These are phyloP conservation scores for Lagocephalus sceleratus DNA, from an alignment of 2,797 vertebrate species.

Conservation along the genomic window DNA sequence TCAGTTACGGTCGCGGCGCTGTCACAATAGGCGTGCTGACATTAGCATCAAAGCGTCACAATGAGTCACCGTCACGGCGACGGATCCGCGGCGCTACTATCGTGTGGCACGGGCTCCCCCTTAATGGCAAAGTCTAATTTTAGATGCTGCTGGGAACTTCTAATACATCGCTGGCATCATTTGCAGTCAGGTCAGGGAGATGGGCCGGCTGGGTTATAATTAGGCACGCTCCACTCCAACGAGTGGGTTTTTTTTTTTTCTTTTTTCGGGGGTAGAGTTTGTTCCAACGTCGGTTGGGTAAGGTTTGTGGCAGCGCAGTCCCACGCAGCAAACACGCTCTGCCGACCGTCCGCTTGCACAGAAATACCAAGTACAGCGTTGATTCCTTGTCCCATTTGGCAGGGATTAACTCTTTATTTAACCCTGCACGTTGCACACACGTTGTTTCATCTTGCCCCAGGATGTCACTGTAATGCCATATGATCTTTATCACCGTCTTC, in stretches of 20 bases:
- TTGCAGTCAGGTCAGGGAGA: neutral
- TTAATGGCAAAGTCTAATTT: constrained; percentile 5
- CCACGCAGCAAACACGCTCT: constrained; percentile 16
- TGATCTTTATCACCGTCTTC: constrained; percentile 10
- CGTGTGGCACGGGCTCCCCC: neutral
- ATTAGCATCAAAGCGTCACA: neutral
- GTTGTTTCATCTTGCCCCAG: neutral
- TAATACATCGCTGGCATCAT: constrained; percentile 5
- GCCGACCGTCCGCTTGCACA: constrained; percentile 19
- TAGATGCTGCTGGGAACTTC: constrained; percentile 4
- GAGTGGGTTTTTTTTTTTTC: no score
- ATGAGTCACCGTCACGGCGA: neutral
- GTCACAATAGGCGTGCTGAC: neutral
- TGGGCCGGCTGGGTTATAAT: neutral
- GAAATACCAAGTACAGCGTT: constrained; percentile 31
- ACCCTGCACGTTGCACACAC: constrained; percentile 13
- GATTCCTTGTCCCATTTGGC: constrained; percentile 53
- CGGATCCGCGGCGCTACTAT: constrained; percentile 1
- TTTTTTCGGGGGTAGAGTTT: no score
- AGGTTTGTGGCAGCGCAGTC: neutral
- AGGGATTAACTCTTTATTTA: constrained; percentile 47
- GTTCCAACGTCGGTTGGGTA: no score
- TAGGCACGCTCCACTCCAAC: neutral
- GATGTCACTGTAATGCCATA: neutral
- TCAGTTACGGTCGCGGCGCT: no score